These are phyloP conservation scores for Ammospiza caudacuta DNA, from an alignment of 2,113 vertebrate genomes.

Conservation along the genomic window DNA sequence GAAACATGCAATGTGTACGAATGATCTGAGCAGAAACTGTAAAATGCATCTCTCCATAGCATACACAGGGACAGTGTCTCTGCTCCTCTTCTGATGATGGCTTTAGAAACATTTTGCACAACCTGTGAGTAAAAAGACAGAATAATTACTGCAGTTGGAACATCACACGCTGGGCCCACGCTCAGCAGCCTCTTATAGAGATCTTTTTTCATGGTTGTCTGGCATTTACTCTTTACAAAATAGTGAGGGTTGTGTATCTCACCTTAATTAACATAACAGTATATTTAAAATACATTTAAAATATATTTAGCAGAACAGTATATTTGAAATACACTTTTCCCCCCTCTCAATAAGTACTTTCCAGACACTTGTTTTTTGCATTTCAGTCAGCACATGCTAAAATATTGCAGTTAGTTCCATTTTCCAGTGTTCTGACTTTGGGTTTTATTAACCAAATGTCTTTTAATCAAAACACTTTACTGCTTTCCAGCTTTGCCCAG, in stretches of 20 bases:
- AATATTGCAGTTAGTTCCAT: background rate
- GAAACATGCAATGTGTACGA: background rate
- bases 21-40: background rate
- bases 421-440: background rate
- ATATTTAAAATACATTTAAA: background rate
- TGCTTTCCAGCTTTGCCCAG: background rate
- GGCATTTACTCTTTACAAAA: background rate
- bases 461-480: background rate
- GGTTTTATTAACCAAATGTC: background rate
- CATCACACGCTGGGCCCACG: background rate
- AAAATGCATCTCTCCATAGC: background rate
- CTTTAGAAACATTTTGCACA: background rate
- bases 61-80: background rate
- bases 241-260: background rate
- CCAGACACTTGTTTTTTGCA: background rate
- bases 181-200: background rate
- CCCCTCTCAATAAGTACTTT: background rate
- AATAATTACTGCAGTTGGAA: constrained; percentile 16
- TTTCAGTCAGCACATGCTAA: background rate
- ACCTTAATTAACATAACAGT: background rate
- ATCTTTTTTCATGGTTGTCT: background rate
- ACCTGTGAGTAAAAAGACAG: background rate
- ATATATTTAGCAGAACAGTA: background rate
- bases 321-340: background rate
- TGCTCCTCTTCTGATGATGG: background rate